Conservation (phyloP, 2,888 invertebrate species). For the Meta bourneti region DNA sequence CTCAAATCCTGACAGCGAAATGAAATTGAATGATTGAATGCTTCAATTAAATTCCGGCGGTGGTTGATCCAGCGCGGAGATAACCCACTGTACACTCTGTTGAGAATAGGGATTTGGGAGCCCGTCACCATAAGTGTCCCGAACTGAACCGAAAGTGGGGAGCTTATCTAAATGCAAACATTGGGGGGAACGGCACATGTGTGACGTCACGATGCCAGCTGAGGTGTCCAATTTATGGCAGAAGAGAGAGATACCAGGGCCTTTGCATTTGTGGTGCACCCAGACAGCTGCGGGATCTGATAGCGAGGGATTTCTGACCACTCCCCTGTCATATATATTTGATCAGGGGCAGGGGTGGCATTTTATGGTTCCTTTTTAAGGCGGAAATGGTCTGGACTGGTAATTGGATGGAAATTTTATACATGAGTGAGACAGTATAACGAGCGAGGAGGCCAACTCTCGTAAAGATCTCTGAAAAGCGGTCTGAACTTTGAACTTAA, state of each 20-base stretch:
- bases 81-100: conserved; percentile 16
- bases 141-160: neutral
- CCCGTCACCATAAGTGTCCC: neutral
- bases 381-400: neutral
- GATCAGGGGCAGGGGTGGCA: neutral
- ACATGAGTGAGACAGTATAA: neutral
- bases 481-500: neutral
- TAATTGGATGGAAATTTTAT: conserved; percentile 45
- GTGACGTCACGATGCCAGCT: conserved; percentile 47
- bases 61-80: conserved; percentile 29
- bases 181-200: conserved; percentile 12
- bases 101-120: conserved; percentile 28
- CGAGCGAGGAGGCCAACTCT: neutral
- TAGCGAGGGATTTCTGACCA: conserved; percentile 53
- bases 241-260: neutral
- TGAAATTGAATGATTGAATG: conserved; percentile 59
- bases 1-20: conserved; percentile 40
- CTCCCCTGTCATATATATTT: conserved; percentile 8
- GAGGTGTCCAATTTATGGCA: conserved; percentile 51
- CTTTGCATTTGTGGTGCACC: too few relatives aligned
- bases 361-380: neutral
- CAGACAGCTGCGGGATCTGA: conserved; percentile 42
- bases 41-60: conserved; percentile 50
- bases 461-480: neutral
- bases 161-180: conserved; percentile 61